These are phyloP conservation scores for Rapana venosa DNA, from an alignment of 2,888 invertebrate species.

Conservation along the genomic window DNA sequence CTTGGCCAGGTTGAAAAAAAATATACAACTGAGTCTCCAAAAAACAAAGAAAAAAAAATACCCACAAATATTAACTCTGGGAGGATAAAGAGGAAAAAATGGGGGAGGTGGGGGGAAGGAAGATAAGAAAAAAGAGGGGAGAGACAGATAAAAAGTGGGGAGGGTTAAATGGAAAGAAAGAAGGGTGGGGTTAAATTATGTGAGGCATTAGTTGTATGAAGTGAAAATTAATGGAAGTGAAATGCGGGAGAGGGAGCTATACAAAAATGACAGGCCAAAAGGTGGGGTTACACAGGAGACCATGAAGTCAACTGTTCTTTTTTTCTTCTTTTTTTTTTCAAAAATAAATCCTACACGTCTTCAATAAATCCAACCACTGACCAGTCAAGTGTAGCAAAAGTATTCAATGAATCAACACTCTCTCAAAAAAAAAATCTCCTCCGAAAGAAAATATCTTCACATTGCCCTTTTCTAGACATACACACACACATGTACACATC, in stretches of 20 bases:
- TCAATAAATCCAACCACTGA: neutral
- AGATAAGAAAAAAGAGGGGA: too few species aligned
- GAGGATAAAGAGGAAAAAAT: neutral
- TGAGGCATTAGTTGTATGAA: neutral
- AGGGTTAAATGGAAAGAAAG: too few species aligned
- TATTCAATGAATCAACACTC: neutral
- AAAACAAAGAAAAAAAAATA: neutral
- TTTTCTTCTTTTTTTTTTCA: neutral
- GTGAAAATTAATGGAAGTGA: neutral
- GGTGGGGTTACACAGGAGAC: too few species aligned
- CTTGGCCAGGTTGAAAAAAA: slow-evolving; percentile 1
- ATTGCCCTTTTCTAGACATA: slow-evolving; percentile 8
- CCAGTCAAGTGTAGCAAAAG: neutral
- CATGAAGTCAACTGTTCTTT: too few species aligned
- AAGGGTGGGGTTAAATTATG: neutral
- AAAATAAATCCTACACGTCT: neutral
- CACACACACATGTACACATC: neutral
- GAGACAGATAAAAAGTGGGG: too few species aligned
- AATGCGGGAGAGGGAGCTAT: neutral
- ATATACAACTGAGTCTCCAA: neutral
- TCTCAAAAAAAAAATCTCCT: neutral
- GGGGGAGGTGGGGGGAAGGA: neutral
- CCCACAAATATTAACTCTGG: neutral
- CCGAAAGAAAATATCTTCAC: neutral
- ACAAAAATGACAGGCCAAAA: neutral